A percentile compares a stretch with the other conserved stretches of the same genome.
phyloP scores from a whole-genome alignment of 2,113 vertebrate genomes.

The Rhinopomastus cyanomelas region DNA sequence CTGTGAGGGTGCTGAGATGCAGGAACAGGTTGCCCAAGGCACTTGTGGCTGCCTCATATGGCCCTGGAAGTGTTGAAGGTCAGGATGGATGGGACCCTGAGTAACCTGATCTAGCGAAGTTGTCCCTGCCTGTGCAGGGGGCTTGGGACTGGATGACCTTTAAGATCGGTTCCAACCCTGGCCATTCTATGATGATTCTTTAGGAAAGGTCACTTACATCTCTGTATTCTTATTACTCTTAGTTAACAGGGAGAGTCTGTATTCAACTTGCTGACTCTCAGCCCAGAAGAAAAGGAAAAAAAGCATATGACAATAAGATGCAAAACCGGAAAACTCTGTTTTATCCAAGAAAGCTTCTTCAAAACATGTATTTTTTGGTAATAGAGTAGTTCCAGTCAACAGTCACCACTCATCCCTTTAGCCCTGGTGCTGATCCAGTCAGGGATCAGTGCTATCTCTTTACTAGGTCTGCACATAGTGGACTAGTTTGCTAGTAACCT shows the following conservation, averaged over 20 bases:
- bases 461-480: neutral
- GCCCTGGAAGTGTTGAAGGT: no score
- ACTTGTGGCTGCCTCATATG: no score
- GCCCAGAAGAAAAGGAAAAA: neutral
- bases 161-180: no score
- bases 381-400: neutral
- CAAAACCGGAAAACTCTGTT: neutral
- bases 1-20: no score
- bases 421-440: neutral
- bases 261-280: neutral
- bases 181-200: no score
- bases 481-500: neutral
- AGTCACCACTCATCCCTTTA: neutral
- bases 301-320: neutral
- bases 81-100: no score
- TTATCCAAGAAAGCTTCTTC: neutral
- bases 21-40: no score
- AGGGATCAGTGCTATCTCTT: neutral
- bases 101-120: no score
- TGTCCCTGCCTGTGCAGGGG: no score
- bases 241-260: neutral
- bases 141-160: no score
- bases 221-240: no score
- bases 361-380: neutral
- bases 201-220: no score